Base-by-base conservation (phyloP, 2,797 vertebrate species). In the Lates japonicus region DNA sequence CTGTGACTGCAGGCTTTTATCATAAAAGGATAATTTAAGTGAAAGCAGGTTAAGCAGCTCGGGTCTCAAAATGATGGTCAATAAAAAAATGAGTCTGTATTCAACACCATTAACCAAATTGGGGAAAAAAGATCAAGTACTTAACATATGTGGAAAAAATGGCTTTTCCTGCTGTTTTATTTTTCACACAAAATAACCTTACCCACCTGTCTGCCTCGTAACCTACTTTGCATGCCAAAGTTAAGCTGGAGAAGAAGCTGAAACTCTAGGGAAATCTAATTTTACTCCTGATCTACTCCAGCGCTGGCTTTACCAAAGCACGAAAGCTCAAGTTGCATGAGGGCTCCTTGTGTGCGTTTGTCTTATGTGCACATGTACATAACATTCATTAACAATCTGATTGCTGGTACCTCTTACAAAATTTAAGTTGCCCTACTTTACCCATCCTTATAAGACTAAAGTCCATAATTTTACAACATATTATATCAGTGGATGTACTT, bases 181-280 rank as follows among this genome's bases (percentile, higher is more conserved):
- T 42, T 42, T 14, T 14, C 13, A 14, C 41, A 59, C 57, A 67
- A 20, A 49, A 7, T 4, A 81, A 42, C 8, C 35, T 33, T 58
- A 31, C 66, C 41, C 42, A 55, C 48, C 37, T 16, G 7, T 31
- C 19, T 54, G 48, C 59, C 33, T 71, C 0, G 3, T 66, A 67
- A 72, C 80, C 65, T 71, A 81, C 5, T 74, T 79, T 70, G 16
- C 31, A 52, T 1, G 20, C 13, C 7, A 55, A 59, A 42, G 35
- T 73, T 55, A 57, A 65, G 54, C 61, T 70, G 11, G 31, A 61
- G 46, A 11, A 65, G 58, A 78, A 52, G 70, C 59, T 72, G 71
- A 68, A 88, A 62, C 82, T 78, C 65, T 0, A n/a, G 62, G 83
- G 87, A 78, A 74, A 85, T 87, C 82, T 85, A 79, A 90, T 85